Evolutionary conservation across 1,140 invertebrate species (phyloP), one percentile per base, ranked within the genome.

Genomic region (Hylaeus anthracinus): DNA sequence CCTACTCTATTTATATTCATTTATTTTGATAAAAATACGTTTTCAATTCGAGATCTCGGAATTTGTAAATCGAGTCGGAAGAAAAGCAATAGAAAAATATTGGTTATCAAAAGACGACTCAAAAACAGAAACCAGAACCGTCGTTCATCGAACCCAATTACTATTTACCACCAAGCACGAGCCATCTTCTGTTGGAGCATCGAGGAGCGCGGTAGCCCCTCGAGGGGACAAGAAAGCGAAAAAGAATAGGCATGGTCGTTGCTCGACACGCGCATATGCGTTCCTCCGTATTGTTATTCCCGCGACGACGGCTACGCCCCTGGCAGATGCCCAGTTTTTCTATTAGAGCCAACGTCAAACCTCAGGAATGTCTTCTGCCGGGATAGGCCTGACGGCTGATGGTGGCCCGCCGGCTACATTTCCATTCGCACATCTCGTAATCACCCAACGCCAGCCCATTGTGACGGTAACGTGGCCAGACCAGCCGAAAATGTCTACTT

Each of bases 251-350:
- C 61, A 39, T n/a, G 41, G 60, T 66, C 48, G 53, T 63, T 64
- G 67, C 51, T 61, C 60, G 66, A 72, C 53, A 61, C 61, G 55
- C 58, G 39, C 53, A 53, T 53, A 58, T 60, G 60, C 75, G 69
- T 58, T 56, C 60, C 26, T n/a, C 45, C 70, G 70, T 86, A 86
- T 86, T 86, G 72, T 82, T 58, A 86, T 86, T 86, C 83, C 61
- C 43, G 45, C 37, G 60, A 77, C 71, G 67, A 26, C 61, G n/a
- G 26, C 79, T 60, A 79, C 71, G 83, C 56, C 66, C 41, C 85
- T 85, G 85, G 85, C 85, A 84, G 64, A 70, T 83, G 80, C 83
- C 80, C 85, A 86, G 83, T 86, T 87, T 86, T 86, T 85, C 76
- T 86, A 84, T 87, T 81, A 56, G 72, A 84, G 48, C 48, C 60